phyloP scores from a whole-genome alignment of 2,888 invertebrate species.

The Taphrorychus bicolor region DNA sequence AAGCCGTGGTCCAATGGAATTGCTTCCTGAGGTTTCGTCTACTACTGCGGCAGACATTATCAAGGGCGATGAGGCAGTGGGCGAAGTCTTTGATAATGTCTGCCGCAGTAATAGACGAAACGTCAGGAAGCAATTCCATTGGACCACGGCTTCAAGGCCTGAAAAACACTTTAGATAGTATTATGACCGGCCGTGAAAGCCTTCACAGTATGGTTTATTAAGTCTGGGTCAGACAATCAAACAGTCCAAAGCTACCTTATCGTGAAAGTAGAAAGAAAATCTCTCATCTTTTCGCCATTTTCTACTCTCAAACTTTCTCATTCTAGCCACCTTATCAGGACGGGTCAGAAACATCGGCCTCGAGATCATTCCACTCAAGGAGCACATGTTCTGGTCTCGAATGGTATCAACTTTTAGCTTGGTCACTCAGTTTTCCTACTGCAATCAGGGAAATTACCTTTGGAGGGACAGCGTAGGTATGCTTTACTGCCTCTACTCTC shows the following conservation, averaged over 20 bases:
- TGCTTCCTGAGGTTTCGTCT: no score
- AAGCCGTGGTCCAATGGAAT: no score
- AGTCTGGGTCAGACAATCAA: constrained; percentile 5
- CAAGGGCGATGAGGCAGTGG: no score
- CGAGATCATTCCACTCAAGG: background rate
- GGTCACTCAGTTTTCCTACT: background rate
- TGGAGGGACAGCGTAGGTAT: background rate
- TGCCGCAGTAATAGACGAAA: no score
- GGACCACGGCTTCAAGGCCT: no score
- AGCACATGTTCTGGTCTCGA: background rate
- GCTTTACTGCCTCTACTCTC: no score
- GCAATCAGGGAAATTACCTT: background rate
- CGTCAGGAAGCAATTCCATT: no score
- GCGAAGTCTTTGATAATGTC: no score
- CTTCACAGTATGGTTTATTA: constrained; percentile 23
- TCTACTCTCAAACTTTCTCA: constrained; percentile 6
- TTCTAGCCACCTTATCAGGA: constrained; percentile 3
- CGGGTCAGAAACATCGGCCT: constrained; percentile 11
- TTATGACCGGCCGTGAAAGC: no score
- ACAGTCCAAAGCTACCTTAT: constrained; percentile 9
- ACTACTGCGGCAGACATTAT: no score
- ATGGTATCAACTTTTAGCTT: constrained; percentile 2
- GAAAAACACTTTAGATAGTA: no score
- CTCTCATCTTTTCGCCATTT: constrained; percentile 12
- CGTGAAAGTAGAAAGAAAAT: constrained; percentile 15